Base-by-base conservation (phyloP, 2,113 vertebrate species). In the Lota lota region DNA sequence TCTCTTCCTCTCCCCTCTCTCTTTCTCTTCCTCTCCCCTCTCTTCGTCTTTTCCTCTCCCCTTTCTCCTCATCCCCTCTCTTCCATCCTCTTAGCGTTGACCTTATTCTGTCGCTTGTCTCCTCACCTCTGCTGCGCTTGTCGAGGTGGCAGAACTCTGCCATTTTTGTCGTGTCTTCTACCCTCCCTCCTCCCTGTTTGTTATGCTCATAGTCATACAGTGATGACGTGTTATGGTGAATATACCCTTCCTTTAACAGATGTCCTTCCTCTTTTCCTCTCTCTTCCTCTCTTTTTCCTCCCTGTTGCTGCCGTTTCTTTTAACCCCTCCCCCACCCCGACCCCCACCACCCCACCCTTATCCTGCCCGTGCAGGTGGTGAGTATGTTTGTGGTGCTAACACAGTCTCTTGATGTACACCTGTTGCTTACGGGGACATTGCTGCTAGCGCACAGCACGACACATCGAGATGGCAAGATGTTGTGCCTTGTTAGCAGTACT, bases 311-410 rank as follows among this genome's bases (percentile, higher is more conserved):
- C 53, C 17, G 16, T n/a, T 56, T 56, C 70, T 82, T 75, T 78
- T 62, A 74, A 75, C 86, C 58, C 80, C 40, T 64, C 68, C 81
- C 76, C 81, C 76, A 77, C 70, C 83, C 80, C 83, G 87, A 82
- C 84, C 74, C 75, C 70, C 1, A 20, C 70, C 72, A 85, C 79
- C 73, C 66, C 69, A 62, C 68, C 81, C 76, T 7, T 33, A 33
- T 7, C 81, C 67, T 79, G 78, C 70, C 74, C 72, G 73, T 59
- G 70, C 83, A 90, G 88, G 88, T 90, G 88, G 88, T 90, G 68
- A 88, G 88, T 90, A 83, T 73, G n/a, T 64, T 63, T 73, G 67
- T 51, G 47, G 51, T 53, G 63, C 71, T 79, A 82, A 81, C 58
- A 62, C 47, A 7, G 18, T 59, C 15, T 63, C 36, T 15, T 73